Conservation (phyloP, 1,140 invertebrate species). For the Orchestia grillus region DNA sequence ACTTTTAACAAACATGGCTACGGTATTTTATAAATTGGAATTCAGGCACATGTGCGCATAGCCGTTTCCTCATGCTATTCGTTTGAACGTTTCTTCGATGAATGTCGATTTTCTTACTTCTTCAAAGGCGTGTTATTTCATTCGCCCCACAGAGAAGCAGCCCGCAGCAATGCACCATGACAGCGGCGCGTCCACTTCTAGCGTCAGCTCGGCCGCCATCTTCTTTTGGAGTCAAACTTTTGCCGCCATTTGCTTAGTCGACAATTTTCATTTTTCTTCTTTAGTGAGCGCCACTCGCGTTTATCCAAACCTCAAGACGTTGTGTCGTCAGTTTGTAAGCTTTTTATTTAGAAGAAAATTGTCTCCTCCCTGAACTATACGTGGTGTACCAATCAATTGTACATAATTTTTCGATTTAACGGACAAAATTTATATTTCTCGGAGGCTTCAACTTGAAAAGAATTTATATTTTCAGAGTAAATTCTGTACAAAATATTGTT, state of each 20-base stretch:
- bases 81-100: too few species aligned
- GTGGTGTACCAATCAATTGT: not conserved
- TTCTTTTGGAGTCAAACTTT: not conserved
- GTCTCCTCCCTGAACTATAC: not conserved
- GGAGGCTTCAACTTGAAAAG: not conserved
- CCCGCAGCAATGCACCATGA: slow-evolving; percentile 38
- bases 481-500: not conserved
- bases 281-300: not conserved
- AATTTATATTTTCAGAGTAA: not conserved
- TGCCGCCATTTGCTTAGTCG: not conserved
- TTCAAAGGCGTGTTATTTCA: not conserved
- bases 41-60: too few species aligned
- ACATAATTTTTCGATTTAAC: not conserved
- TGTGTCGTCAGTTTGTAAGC: not conserved
- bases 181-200: not conserved
- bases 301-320: not conserved
- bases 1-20: too few species aligned
- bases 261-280: not conserved
- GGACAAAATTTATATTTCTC: not conserved
- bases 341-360: not conserved
- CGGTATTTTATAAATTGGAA: too few species aligned
- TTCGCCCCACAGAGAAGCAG: not conserved
- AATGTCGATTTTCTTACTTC: not conserved
- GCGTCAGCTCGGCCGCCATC: not conserved
- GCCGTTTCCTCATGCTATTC: too few species aligned